Evolutionary conservation across 2,797 vertebrate genomes (phyloP).

Genomic region (Decapterus maruadsi): DNA sequence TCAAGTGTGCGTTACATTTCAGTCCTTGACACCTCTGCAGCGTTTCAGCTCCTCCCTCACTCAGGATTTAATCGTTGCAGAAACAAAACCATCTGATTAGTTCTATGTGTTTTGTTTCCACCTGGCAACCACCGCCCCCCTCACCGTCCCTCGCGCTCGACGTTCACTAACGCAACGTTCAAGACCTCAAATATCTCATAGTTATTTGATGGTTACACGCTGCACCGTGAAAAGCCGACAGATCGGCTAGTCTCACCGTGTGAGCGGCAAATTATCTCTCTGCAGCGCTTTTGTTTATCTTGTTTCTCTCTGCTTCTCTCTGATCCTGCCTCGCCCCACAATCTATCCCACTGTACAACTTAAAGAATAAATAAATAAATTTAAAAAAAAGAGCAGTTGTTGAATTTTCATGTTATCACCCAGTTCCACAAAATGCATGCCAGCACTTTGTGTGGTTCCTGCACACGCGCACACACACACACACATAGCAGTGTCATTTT

Average conservation of each 20-base stretch:
- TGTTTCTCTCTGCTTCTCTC: constrained; percentile 18
- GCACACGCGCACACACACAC: neutral
- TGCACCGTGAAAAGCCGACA: neutral
- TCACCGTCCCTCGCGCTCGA: too few species aligned
- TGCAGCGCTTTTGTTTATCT: constrained; percentile 32
- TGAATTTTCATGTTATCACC: constrained; percentile 49
- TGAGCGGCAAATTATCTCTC: constrained; percentile 25
- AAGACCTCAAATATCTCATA: neutral
- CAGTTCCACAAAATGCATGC: constrained; percentile 31
- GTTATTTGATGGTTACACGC: neutral
- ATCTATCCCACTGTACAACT: constrained; percentile 20
- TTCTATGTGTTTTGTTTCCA: neutral
- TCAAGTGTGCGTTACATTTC: too few species aligned
- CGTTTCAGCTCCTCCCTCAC: neutral
- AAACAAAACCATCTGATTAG: constrained; percentile 1
- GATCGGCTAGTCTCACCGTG: constrained; percentile 15
- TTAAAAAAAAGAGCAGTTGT: constrained; percentile 25
- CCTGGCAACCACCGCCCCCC: neutral
- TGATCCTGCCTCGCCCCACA: constrained; percentile 27
- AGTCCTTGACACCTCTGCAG: neutral
- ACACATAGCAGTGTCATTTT: neutral
- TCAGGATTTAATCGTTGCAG: constrained; percentile 14
- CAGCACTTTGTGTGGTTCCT: constrained; percentile 30
- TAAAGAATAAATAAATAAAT: neutral
- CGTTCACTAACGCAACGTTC: neutral